Percentiles rank a stretch among this genome's conserved stretches.
Evolutionary conservation across 2,888 invertebrate genomes (phyloP).

Genomic region (Syritta pipiens): DNA sequence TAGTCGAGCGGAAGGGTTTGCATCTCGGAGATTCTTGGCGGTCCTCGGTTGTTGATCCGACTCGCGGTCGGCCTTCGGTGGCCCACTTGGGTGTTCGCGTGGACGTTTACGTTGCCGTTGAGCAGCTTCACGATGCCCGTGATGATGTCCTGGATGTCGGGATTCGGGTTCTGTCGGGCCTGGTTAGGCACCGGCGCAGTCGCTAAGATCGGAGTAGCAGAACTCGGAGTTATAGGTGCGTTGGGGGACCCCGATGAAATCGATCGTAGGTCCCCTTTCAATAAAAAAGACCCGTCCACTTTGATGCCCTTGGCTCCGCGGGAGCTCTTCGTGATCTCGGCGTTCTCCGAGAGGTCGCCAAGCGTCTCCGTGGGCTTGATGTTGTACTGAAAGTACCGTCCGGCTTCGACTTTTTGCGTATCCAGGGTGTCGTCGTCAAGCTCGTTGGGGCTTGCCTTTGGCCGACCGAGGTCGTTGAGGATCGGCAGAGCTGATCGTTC

Average conservation of each 20-base stretch:
- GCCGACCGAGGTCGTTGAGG: slow-evolving; percentile 81
- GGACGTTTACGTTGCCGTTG: slow-evolving; percentile 93
- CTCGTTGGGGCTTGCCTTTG: slow-evolving; percentile 74
- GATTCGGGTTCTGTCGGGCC: slow-evolving; percentile 82
- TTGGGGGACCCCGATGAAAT: slow-evolving; percentile 78
- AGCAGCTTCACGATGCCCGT: slow-evolving; percentile 92
- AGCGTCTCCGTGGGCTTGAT: slow-evolving; percentile 78
- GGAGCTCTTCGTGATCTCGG: slow-evolving; percentile 74
- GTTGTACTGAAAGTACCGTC: slow-evolving; percentile 77
- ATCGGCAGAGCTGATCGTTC: slow-evolving; percentile 82
- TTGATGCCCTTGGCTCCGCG: slow-evolving; percentile 75
- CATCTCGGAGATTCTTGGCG: slow-evolving; percentile 90
- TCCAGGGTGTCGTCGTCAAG: slow-evolving; percentile 72
- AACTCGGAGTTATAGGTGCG: slow-evolving; percentile 74
- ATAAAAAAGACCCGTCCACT: slow-evolving; percentile 78
- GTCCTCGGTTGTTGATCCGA: slow-evolving; percentile 93
- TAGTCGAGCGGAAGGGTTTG: slow-evolving; percentile 84
- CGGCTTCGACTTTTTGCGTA: slow-evolving; percentile 73
- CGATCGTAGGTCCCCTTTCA: slow-evolving; percentile 79
- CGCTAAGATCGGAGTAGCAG: slow-evolving; percentile 75
- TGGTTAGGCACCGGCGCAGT: slow-evolving; percentile 72
- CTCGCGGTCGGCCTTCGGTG: slow-evolving; percentile 86
- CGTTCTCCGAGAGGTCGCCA: slow-evolving; percentile 69
- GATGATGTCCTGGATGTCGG: slow-evolving; percentile 94
- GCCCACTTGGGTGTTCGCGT: slow-evolving; percentile 84